Percentiles rank a stretch among this genome's conserved stretches.
phyloP scores from a whole-genome alignment of 2,888 invertebrate species.

The Catocala sponsa region DNA sequence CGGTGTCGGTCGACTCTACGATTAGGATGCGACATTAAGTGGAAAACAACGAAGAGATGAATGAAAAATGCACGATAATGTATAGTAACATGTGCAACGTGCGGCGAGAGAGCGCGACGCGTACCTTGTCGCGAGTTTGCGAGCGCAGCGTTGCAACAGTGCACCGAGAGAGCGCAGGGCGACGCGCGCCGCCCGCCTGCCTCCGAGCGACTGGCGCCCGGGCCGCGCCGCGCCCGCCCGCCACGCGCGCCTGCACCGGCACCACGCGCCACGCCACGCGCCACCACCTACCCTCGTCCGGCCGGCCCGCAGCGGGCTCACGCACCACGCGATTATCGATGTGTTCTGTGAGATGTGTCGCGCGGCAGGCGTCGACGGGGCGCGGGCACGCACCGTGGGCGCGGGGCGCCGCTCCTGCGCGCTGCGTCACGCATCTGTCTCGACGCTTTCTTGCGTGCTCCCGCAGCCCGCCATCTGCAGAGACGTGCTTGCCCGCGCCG shows the following conservation, averaged over 20 bases:
- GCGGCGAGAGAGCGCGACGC: slow-evolving; percentile 61
- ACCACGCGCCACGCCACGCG: slow-evolving; percentile 56
- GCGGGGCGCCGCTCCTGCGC: slow-evolving; percentile 81
- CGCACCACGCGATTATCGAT: slow-evolving; percentile 84
- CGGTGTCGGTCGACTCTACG: slow-evolving; percentile 23
- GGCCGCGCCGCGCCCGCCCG: slow-evolving; percentile 75
- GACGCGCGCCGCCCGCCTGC: slow-evolving; percentile 82
- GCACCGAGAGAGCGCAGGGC: slow-evolving; percentile 70
- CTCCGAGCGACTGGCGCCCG: slow-evolving; percentile 85
- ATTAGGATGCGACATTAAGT: slow-evolving; percentile 49
- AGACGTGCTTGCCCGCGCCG: slow-evolving; percentile 61
- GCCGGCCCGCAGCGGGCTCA: slow-evolving; percentile 70
- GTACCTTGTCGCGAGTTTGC: slow-evolving; percentile 71
- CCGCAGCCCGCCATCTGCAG: slow-evolving; percentile 82
- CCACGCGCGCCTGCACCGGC: slow-evolving; percentile 69
- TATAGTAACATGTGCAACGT: slow-evolving; percentile 60
- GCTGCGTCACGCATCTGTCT: slow-evolving; percentile 87
- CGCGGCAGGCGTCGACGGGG: slow-evolving; percentile 56
- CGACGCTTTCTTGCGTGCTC: slow-evolving; percentile 79
- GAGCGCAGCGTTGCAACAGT: slow-evolving; percentile 74
- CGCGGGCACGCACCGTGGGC: slow-evolving; percentile 46
- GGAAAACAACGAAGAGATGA: slow-evolving; percentile 64
- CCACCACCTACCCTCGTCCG: slow-evolving; percentile 56
- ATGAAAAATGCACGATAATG: slow-evolving; percentile 72
- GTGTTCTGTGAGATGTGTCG: slow-evolving; percentile 77